Percentiles rank a stretch among this genome's conserved stretches.
phyloP scores from a whole-genome alignment of 1,140 invertebrate species.

The Magallana gigas region DNA sequence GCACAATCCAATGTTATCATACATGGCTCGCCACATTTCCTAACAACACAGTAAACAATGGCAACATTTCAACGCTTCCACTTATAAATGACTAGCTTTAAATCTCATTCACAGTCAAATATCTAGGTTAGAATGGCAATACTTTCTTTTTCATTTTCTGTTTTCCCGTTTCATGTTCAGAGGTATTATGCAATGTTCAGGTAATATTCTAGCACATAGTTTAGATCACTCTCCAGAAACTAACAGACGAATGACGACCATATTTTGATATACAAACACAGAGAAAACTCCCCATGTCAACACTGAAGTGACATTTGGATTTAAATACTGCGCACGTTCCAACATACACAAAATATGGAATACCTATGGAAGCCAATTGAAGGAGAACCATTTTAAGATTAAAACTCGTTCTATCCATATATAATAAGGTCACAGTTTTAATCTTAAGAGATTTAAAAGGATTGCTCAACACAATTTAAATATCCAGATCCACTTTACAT shows the following conservation, averaged over 20 bases:
- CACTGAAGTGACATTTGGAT: slow-evolving; percentile 20
- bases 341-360: neutral
- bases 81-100: slow-evolving; percentile 18
- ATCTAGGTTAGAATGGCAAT: slow-evolving; percentile 7
- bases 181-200: neutral
- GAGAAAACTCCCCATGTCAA: neutral
- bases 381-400: slow-evolving; percentile 4
- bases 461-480: neutral
- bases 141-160: neutral
- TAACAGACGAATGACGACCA: slow-evolving; percentile 8
- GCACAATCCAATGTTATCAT: neutral
- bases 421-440: neutral
- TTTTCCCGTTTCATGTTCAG: neutral
- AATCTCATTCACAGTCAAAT: neutral
- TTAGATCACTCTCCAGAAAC: neutral
- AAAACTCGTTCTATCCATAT: neutral
- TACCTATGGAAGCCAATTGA: neutral
- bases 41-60: slow-evolving; percentile 34
- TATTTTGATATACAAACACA: slow-evolving; percentile 18
- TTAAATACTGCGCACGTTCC: neutral
- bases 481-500: neutral
- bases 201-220: neutral
- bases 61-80: slow-evolving; percentile 31
- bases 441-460: neutral
- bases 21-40: slow-evolving; percentile 20